phyloP scores from a whole-genome alignment of 1,140 invertebrate genomes.

The Aphis gossypii region DNA sequence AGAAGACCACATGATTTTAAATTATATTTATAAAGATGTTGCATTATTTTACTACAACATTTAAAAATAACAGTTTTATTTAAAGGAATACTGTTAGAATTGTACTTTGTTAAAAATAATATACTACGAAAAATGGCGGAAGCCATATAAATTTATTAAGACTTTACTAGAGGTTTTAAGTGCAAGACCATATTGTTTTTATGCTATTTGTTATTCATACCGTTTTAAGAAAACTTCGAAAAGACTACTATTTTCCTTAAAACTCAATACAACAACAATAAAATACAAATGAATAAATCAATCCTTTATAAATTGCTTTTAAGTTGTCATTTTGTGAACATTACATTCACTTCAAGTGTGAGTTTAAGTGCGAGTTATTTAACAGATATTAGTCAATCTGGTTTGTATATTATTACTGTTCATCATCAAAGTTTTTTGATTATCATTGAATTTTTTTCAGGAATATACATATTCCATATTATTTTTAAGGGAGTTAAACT shows the following conservation, averaged over 20 bases:
- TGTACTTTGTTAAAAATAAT: not conserved
- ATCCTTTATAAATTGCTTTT: not conserved
- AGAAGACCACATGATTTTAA: not conserved
- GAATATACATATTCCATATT: not conserved
- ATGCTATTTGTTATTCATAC: slow-evolving; percentile 6
- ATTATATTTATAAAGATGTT: not conserved
- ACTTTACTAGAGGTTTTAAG: not conserved
- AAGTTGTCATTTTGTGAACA: not conserved
- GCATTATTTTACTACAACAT: not conserved
- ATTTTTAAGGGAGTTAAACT: not conserved
- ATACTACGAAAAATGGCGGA: slow-evolving; percentile 3
- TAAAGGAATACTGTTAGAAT: not conserved
- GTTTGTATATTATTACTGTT: not conserved
- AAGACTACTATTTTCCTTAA: not conserved
- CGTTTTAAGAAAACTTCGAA: not conserved
- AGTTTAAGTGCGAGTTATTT: not conserved
- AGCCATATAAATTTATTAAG: slow-evolving; percentile 9
- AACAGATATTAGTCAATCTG: not conserved
- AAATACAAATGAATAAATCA: not conserved
- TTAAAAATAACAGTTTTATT: slow-evolving; percentile 2
- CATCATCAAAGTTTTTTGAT: not conserved
- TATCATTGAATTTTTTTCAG: not conserved
- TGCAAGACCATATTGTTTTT: slow-evolving; percentile 15
- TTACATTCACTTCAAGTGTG: not conserved
- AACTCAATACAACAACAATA: not conserved